phyloP scores from a whole-genome alignment of 2,888 invertebrate genomes.

The Mamestra brassicae region DNA sequence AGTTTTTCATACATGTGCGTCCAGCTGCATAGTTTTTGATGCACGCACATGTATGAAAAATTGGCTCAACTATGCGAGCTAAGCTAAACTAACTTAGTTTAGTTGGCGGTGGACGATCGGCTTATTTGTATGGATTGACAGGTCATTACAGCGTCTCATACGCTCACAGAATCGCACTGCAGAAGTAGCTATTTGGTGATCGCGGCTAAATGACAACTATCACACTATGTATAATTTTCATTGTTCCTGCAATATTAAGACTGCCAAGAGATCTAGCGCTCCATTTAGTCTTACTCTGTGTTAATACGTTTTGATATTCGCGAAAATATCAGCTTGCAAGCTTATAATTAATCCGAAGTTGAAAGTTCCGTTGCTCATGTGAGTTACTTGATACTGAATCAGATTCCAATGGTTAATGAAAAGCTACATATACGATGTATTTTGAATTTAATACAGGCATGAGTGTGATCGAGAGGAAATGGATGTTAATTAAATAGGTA shows the following conservation, averaged over 20 bases:
- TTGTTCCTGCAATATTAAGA: not conserved
- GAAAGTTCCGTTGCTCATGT: constrained; percentile 1
- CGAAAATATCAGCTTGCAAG: constrained; percentile 44
- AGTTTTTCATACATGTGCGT: too few relatives aligned
- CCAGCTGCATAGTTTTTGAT: too few relatives aligned
- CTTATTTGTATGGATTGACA: too few relatives aligned
- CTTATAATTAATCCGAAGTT: constrained; percentile 26
- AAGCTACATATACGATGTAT: not conserved
- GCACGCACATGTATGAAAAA: too few relatives aligned
- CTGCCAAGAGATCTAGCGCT: not conserved
- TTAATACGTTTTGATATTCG: not conserved
- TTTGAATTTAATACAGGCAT: too few relatives aligned
- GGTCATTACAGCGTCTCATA: too few relatives aligned
- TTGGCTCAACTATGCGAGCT: too few relatives aligned
- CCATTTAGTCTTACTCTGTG: constrained; percentile 22
- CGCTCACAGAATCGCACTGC: too few relatives aligned
- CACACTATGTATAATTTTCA: not conserved
- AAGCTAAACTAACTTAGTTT: too few relatives aligned
- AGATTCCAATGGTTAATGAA: constrained; percentile 31
- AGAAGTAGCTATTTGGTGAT: not conserved
- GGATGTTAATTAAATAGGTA: not conserved
- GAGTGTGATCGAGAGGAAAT: too few relatives aligned
- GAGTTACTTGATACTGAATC: constrained; percentile 22
- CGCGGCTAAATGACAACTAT: not conserved
- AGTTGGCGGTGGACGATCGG: too few relatives aligned